These are phyloP conservation scores for Cantharis nigra DNA, from an alignment of 2,888 invertebrate species.

Conservation along the genomic window DNA sequence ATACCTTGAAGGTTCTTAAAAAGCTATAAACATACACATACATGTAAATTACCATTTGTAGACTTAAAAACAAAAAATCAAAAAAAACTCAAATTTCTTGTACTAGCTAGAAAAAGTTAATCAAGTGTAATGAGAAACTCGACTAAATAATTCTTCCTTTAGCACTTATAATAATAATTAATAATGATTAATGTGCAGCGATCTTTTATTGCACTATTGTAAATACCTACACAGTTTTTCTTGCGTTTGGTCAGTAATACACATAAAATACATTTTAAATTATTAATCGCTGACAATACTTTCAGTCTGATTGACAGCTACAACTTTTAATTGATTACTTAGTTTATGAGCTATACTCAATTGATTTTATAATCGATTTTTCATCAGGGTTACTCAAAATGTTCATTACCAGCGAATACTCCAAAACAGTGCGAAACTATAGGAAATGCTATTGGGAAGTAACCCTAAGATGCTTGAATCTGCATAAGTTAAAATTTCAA, in stretches of 20 bases:
- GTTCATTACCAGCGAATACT: not conserved
- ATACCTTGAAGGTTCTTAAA: not conserved
- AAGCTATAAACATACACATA: not conserved
- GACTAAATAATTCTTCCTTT: slow-evolving; percentile 1
- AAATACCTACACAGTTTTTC: slow-evolving; percentile 30
- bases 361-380: slow-evolving; percentile 18
- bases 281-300: slow-evolving; percentile 32
- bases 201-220: slow-evolving; percentile 27
- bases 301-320: slow-evolving; percentile 32
- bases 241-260: slow-evolving; percentile 12
- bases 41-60: slow-evolving; percentile 5
- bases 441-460: not conserved
- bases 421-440: not conserved
- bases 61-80: not conserved
- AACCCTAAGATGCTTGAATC: not conserved
- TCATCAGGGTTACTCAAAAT: slow-evolving; percentile 16
- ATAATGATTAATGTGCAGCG: slow-evolving; percentile 22
- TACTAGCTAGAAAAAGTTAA: not conserved
- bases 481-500: not conserved
- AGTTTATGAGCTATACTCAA: slow-evolving; percentile 29
- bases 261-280: slow-evolving; percentile 32
- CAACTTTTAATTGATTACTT: slow-evolving; percentile 33
- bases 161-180: slow-evolving; percentile 18
- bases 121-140: not conserved
- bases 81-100: slow-evolving; percentile 9